phyloP scores from a whole-genome alignment of 2,888 invertebrate species.

The Charanyca ferruginea region DNA sequence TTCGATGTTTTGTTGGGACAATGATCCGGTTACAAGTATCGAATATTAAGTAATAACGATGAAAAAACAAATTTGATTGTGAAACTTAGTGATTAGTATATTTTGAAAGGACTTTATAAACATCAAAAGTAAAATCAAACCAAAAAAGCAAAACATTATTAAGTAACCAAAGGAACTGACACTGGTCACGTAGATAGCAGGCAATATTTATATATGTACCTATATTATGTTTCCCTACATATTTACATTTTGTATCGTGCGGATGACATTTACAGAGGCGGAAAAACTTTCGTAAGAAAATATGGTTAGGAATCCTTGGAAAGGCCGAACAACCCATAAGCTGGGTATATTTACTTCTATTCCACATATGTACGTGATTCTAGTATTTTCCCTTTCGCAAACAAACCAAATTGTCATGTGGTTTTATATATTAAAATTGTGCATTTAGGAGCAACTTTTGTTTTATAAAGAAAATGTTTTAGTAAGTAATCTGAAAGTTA shows the following conservation, averaged over 20 bases:
- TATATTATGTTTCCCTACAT: conserved; percentile 5
- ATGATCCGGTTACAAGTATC: no score
- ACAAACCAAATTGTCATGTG: neutral
- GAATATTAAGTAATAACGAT: no score
- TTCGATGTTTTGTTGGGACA: no score
- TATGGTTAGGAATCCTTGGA: conserved; percentile 27
- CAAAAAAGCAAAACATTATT: neutral
- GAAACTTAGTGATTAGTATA: no score
- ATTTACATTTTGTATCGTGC: conserved; percentile 29
- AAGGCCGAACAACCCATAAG: neutral
- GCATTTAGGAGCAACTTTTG: no score
- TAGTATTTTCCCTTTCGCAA: neutral
- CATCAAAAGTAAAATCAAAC: no score
- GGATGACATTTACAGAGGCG: conserved; percentile 20
- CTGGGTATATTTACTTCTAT: conserved; percentile 17
- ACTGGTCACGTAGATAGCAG: conserved; percentile 3
- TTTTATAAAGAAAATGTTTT: no score
- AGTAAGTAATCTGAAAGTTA: no score
- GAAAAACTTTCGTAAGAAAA: conserved; percentile 33
- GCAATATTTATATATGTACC: conserved; percentile 22
- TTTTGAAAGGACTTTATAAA: no score
- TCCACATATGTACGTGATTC: neutral
- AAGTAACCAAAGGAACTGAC: neutral
- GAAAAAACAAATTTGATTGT: no score
- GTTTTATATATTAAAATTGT: neutral